Percentiles rank a stretch among this genome's conserved stretches.
These are phyloP conservation scores for Iphiclides podalirius DNA, from an alignment of 2,888 invertebrate species.

Conservation along the genomic window DNA sequence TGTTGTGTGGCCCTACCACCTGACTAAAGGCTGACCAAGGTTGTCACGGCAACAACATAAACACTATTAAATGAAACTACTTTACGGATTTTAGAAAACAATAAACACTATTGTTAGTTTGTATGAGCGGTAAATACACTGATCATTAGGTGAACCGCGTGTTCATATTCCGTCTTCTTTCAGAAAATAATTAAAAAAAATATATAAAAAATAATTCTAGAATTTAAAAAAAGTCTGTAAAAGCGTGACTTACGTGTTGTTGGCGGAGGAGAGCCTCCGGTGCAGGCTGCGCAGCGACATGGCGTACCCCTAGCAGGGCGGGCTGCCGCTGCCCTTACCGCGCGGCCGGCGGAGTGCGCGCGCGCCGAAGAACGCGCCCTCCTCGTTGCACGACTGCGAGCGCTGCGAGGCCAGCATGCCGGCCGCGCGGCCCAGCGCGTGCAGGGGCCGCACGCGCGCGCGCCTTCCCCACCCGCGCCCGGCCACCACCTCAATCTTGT, in stretches of 20 bases:
- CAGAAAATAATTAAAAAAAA: too few relatives aligned
- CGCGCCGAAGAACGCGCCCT: slow-evolving; percentile 78
- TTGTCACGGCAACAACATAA: too few relatives aligned
- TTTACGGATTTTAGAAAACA: too few relatives aligned
- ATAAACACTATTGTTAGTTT: too few relatives aligned
- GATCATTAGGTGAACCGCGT: too few relatives aligned
- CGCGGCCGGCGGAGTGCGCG: slow-evolving; percentile 79
- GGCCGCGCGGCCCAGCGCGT: slow-evolving; percentile 70
- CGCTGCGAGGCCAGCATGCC: slow-evolving; percentile 77
- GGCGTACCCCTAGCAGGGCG: slow-evolving; percentile 82
- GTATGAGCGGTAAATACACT: too few relatives aligned
- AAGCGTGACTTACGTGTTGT: slow-evolving; percentile 81
- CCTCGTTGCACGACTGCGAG: slow-evolving; percentile 78
- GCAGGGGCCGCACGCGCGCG: slow-evolving; percentile 76
- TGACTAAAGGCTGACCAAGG: too few relatives aligned
- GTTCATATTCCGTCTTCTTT: too few relatives aligned
- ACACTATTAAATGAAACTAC: too few relatives aligned
- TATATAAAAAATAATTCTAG: too few relatives aligned
- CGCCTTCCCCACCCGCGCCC: slow-evolving; percentile 77
- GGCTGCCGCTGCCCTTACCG: slow-evolving; percentile 79
- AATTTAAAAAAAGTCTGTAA: too few relatives aligned
- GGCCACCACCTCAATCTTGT: slow-evolving; percentile 76
- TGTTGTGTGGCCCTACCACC: too few relatives aligned
- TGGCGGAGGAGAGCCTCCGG: slow-evolving; percentile 81
- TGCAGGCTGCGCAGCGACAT: slow-evolving; percentile 84